phyloP scores from a whole-genome alignment of 2,113 vertebrate species.

The Cathartes aura region DNA sequence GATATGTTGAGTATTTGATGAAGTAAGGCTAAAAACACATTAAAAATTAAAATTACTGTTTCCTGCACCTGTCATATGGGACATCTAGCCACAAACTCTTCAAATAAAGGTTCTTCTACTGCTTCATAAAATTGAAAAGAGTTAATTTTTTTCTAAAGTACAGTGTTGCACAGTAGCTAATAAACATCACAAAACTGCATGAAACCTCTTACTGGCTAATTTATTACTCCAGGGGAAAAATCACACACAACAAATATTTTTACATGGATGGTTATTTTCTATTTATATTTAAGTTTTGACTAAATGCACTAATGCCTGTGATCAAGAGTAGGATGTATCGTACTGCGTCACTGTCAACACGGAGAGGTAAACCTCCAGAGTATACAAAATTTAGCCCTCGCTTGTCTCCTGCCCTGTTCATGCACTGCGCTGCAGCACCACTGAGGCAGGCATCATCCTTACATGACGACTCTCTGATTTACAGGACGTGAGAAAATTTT shows the following conservation, averaged over 20 bases:
- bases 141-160: background rate
- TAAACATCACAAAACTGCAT: background rate
- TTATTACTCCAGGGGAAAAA: background rate
- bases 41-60: background rate
- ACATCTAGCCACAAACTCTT: background rate
- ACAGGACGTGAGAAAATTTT: background rate
- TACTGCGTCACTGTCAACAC: background rate
- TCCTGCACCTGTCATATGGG: background rate
- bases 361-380: background rate
- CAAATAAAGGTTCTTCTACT: background rate
- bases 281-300: background rate
- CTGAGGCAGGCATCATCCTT: background rate
- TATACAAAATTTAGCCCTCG: background rate
- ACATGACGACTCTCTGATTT: background rate
- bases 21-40: background rate
- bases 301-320: background rate
- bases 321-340: background rate
- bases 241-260: background rate
- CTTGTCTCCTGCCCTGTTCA: background rate
- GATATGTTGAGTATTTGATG: background rate
- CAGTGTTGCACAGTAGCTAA: background rate
- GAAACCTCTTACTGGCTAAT: background rate
- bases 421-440: background rate
- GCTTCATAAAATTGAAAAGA: background rate
- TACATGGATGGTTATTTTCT: background rate